These are phyloP conservation scores for Proterorhinus semilunaris DNA, from an alignment of 2,113 vertebrate genomes.

Conservation along the genomic window DNA sequence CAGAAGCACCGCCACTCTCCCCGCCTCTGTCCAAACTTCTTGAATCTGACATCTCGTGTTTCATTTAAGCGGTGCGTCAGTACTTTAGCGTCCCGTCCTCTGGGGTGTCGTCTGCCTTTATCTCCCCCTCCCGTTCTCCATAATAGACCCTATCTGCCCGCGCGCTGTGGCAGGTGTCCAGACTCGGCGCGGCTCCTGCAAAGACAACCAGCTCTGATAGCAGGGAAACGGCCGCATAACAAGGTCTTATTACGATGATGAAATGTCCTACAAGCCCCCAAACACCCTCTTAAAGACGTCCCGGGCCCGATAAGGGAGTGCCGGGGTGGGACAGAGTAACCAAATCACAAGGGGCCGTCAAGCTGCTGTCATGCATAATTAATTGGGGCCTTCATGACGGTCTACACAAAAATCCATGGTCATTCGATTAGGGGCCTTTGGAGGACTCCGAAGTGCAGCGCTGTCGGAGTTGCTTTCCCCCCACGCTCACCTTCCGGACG, in stretches of 20 bases:
- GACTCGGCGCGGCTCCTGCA: constrained; percentile 37
- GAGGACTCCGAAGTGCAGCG: constrained; percentile 85
- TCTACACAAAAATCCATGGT: constrained; percentile 93
- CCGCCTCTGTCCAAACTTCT: constrained; percentile 2
- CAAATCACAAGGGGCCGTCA: constrained; percentile 90
- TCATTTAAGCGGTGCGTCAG: constrained; percentile 3
- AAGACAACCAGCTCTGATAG: constrained; percentile 62
- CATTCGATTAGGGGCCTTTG: constrained; percentile 93
- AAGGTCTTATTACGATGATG: constrained; percentile 74
- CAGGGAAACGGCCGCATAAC: constrained; percentile 60
- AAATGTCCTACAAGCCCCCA: constrained; percentile 68
- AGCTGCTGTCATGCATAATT: constrained; percentile 97
- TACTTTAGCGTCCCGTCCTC: constrained; percentile 34
- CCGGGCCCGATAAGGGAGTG: constrained; percentile 76
- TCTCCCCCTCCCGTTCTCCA: constrained; percentile 10
- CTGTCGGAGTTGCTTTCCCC: constrained; percentile 61
- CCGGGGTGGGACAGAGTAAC: constrained; percentile 69
- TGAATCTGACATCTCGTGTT: background rate
- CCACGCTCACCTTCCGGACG: constrained; percentile 50
- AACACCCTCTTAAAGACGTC: constrained; percentile 72
- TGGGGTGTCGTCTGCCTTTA: constrained; percentile 35
- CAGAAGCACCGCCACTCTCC: background rate
- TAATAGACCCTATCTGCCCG: constrained; percentile 40
- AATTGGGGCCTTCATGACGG: constrained; percentile 85
- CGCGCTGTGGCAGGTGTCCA: constrained; percentile 63